Base-by-base conservation (phyloP, 2,113 vertebrate genomes). In the Xiphorhynchus elegans region DNA sequence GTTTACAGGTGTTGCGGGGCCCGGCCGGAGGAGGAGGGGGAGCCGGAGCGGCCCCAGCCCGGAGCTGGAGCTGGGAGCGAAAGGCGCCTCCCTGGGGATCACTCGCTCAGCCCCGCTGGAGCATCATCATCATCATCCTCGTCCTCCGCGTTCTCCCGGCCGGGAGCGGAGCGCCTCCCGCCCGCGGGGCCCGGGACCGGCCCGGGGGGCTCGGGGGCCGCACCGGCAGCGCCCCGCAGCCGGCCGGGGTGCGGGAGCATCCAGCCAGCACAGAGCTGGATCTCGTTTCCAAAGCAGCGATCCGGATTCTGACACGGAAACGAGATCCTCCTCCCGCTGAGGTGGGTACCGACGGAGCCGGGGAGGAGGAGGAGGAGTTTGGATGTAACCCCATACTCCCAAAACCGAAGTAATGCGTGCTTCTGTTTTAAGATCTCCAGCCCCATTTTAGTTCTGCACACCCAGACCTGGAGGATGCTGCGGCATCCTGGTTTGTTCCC, bases 301-400 rank as follows among this genome's bases (percentile, higher is more conserved):
- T 14, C 42, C 37, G 8, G 66, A 2, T 11, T 35, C 29, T 39
- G 79, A 7, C 49, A 13, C 0, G 8, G 47, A 17, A 15, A 28
- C 39, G 24, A 5, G 20, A 59, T 16, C 63, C 94, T 56, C 89
- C 87, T 39, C 67, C 55, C 40, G 10, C 72, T 23, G 21, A 55
- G 81, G 39, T 64, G 85, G 52, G 17, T 37, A 1, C 59, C 59
- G 0, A 0, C 1, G 80, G 72, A 89, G 84, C 80, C 69, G 2
- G 35, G 3, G 80, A 69, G 68, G 85, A 87, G 87, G 78, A 93
- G 89, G 94, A 90, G 87, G 78, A 68, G 88, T 74, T 50, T 87
- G 95, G 50, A 25, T 81, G 89, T 67, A 94, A 87, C 55, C 91
- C 64, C 55, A 8, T 8, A 26, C 20, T 83, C 79, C 39, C 89